These are phyloP conservation scores for Pagrus major DNA, from an alignment of 2,113 vertebrate species.

Conservation along the genomic window DNA sequence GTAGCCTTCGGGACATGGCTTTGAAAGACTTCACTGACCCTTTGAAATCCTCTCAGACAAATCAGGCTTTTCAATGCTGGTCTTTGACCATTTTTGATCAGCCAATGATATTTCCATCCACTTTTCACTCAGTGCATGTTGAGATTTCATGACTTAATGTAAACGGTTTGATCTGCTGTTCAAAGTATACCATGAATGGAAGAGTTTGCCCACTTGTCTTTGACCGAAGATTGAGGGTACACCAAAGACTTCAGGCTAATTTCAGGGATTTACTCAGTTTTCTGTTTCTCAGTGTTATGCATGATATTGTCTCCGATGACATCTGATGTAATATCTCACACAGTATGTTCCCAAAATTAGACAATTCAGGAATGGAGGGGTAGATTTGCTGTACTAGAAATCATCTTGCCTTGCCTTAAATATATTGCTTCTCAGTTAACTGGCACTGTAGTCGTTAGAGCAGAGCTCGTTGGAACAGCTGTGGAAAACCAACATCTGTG, in stretches of 20 bases:
- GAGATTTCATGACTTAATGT: neutral
- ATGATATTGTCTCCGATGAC: neutral
- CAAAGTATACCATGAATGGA: neutral
- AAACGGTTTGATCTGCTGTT: neutral
- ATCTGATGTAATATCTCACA: neutral
- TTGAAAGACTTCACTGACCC: conserved; percentile 21
- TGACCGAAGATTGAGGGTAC: neutral
- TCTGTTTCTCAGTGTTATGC: neutral
- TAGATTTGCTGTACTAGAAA: neutral
- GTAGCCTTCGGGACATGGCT: conserved; percentile 3
- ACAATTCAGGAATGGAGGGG: neutral
- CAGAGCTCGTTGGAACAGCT: conserved; percentile 40
- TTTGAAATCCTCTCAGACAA: conserved; percentile 17
- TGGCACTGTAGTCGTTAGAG: neutral
- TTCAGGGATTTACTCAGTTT: neutral
- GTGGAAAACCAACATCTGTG: conserved; percentile 50
- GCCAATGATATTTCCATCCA: neutral
- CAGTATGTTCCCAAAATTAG: neutral
- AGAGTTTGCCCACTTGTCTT: neutral
- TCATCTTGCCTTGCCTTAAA: neutral
- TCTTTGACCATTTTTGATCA: neutral
- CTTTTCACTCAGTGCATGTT: neutral
- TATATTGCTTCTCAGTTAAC: neutral
- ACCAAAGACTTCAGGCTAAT: neutral
- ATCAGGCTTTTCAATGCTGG: neutral